Evolutionary conservation across 2,888 invertebrate genomes (phyloP).

Genomic region (Prostheceraeus crozeri): DNA sequence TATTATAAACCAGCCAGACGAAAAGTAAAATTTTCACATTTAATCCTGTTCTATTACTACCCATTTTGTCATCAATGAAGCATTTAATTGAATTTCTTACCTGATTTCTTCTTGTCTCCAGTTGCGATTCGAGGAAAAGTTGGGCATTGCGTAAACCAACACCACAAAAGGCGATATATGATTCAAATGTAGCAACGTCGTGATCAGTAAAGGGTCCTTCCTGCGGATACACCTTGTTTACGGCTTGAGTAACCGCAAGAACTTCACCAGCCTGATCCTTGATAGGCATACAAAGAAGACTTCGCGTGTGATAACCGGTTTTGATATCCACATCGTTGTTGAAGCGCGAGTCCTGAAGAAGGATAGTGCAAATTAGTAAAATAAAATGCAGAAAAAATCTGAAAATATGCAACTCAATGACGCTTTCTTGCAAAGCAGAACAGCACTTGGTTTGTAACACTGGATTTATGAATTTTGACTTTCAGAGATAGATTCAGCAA

Average conservation of each 20-base stretch:
- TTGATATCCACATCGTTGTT: conserved; percentile 50
- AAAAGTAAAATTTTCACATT: too few species aligned
- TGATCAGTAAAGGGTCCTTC: conserved; percentile 22
- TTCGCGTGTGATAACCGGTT: conserved; percentile 52
- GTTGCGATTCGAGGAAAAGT: conserved; percentile 50
- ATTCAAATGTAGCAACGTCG: conserved; percentile 46
- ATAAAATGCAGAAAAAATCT: too few species aligned
- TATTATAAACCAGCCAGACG: too few species aligned
- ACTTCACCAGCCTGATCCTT: conserved; percentile 51
- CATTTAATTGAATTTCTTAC: too few species aligned
- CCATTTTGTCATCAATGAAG: too few species aligned
- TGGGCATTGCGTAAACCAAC: conserved; percentile 54
- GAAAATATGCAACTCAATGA: too few species aligned
- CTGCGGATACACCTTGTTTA: conserved; percentile 46
- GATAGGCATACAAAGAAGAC: conserved; percentile 53
- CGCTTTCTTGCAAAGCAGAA: too few species aligned
- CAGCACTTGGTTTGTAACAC: too few species aligned
- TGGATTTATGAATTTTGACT: too few species aligned
- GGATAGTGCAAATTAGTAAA: too few species aligned
- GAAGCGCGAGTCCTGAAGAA: conserved; percentile 55
- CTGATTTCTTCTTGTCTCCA: conserved; percentile 53
- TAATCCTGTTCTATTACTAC: too few species aligned
- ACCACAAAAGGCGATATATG: conserved; percentile 54
- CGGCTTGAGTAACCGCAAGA: conserved; percentile 55
- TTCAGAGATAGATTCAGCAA: too few species aligned